Evolutionary conservation across 2,888 invertebrate genomes (phyloP).

Genomic region (Biston stratarius): DNA sequence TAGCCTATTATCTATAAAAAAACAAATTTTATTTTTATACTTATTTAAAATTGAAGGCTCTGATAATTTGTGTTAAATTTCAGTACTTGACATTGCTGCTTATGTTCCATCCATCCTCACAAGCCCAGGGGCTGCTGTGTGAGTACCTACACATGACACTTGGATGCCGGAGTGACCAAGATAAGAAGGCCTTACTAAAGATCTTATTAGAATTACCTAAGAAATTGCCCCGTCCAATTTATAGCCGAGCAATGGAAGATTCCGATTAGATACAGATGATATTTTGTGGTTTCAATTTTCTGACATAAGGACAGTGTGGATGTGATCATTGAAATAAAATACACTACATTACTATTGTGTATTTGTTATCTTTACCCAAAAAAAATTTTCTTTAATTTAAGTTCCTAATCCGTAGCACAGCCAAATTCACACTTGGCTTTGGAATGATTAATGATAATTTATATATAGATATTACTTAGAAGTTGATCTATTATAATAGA

Average conservation of each 20-base stretch:
- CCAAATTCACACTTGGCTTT: too few species aligned
- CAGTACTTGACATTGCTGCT: constrained; percentile 73
- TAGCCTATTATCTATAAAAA: too few species aligned
- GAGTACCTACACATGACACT: constrained; percentile 76
- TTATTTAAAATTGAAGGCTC: too few species aligned
- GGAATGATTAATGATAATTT: too few species aligned
- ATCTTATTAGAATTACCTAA: constrained; percentile 65
- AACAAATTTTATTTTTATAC: too few species aligned
- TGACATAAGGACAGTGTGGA: not conserved
- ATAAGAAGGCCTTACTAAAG: constrained; percentile 74
- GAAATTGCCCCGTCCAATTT: constrained; percentile 38
- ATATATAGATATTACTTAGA: too few species aligned
- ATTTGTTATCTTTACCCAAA: too few species aligned
- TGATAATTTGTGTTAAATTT: constrained; percentile 42
- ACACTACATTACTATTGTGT: too few species aligned
- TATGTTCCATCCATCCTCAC: constrained; percentile 75
- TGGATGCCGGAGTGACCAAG: constrained; percentile 66
- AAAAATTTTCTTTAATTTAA: too few species aligned
- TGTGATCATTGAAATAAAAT: too few species aligned
- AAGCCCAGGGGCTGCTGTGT: constrained; percentile 61
- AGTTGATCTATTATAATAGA: too few species aligned
- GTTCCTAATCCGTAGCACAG: too few species aligned
- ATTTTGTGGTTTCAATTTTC: not conserved
- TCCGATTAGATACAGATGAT: constrained; percentile 8
- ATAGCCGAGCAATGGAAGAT: not conserved